These are phyloP conservation scores for Muscidifurax raptorellus DNA, from an alignment of 1,140 invertebrate species.

Conservation along the genomic window DNA sequence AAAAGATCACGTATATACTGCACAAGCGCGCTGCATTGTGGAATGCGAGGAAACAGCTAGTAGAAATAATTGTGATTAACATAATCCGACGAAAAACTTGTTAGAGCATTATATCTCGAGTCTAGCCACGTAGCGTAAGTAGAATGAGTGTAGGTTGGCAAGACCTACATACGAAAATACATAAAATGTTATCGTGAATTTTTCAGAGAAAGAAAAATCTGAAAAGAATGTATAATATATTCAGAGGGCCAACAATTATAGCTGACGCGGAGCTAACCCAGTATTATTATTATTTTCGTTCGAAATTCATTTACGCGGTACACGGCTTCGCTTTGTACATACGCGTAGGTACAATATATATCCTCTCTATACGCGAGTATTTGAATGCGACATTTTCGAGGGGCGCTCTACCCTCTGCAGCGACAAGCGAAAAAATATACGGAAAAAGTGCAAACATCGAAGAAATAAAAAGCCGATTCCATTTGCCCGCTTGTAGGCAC, in stretches of 20 bases:
- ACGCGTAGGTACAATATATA: too few species aligned
- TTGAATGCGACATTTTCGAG: neutral
- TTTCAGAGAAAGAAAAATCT: neutral
- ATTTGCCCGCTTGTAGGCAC: neutral
- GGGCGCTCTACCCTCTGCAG: too few species aligned
- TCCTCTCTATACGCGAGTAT: neutral
- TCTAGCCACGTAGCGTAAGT: neutral
- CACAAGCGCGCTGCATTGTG: too few species aligned
- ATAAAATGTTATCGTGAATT: neutral
- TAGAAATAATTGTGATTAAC: constrained; percentile 9
- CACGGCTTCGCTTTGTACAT: too few species aligned
- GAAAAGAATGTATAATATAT: too few species aligned
- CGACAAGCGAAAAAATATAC: neutral
- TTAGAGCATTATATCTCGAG: neutral
- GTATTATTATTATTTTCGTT: too few species aligned
- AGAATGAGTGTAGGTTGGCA: neutral
- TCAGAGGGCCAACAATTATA: too few species aligned
- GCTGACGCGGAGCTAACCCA: too few species aligned
- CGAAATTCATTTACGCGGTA: too few species aligned
- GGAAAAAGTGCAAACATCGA: neutral
- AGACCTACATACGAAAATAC: neutral
- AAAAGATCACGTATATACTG: neutral
- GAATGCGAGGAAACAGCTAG: neutral
- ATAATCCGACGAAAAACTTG: neutral
- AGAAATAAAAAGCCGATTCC: neutral